Evolutionary conservation across 2,888 invertebrate species (phyloP).

Genomic region (Ectemnius lituratus): DNA sequence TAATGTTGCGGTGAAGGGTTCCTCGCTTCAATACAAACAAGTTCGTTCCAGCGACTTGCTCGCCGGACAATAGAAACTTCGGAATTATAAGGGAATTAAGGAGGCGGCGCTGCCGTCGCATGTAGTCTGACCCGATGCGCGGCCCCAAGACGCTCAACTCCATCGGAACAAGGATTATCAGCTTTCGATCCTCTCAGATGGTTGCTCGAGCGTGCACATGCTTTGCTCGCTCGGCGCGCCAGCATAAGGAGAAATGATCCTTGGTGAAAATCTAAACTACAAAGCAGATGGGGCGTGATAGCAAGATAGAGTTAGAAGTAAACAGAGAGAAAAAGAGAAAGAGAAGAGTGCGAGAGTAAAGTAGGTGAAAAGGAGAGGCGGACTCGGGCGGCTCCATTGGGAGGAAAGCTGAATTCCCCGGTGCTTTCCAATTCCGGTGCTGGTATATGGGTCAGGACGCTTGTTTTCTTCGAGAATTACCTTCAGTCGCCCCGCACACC

Average conservation of each 20-base stretch:
- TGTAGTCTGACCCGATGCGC: too few species aligned
- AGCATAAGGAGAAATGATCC: not conserved
- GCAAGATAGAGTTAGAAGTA: not conserved
- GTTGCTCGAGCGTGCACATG: not conserved
- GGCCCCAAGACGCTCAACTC: conserved; percentile 11
- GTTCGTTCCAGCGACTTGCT: too few species aligned
- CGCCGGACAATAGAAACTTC: too few species aligned
- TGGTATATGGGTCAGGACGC: conserved; percentile 43
- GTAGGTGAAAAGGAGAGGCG: conserved; percentile 21
- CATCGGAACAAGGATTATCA: conserved; percentile 12
- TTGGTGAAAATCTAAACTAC: conserved; percentile 14
- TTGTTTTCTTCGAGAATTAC: conserved; percentile 47
- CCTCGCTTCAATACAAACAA: too few species aligned
- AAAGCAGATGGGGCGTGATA: not conserved
- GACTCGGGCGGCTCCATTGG: not conserved
- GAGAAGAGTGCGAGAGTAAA: not conserved
- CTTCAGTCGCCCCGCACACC: not conserved
- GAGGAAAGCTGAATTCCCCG: conserved; percentile 13
- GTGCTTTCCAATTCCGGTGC: conserved; percentile 39
- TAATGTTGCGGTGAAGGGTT: too few species aligned
- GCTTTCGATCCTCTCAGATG: conserved; percentile 27
- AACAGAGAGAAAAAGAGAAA: too few species aligned
- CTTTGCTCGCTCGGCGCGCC: not conserved
- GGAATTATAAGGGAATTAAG: too few species aligned
- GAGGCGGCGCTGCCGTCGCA: too few species aligned